Conservation (phyloP, 2,888 invertebrate species). For the Plusia festucae region DNA sequence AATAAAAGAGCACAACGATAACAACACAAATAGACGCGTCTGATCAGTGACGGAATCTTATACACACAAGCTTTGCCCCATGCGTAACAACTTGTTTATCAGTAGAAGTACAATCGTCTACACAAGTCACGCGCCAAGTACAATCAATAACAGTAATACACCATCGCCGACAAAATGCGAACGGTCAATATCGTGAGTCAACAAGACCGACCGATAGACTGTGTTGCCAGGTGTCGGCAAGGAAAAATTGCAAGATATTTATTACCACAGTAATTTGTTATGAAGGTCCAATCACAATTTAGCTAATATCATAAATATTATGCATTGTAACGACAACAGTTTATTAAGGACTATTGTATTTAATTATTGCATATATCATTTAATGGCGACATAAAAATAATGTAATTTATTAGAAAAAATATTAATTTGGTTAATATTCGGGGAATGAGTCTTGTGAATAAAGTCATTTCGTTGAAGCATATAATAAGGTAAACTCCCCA, state of each 20-base stretch:
- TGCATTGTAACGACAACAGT: constrained; percentile 3
- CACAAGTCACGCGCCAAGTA: constrained; percentile 86
- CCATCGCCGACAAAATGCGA: constrained; percentile 84
- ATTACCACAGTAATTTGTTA: constrained; percentile 24
- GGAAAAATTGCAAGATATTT: constrained; percentile 41
- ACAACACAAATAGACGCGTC: constrained; percentile 44
- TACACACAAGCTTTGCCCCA: constrained; percentile 58
- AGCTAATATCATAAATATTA: constrained; percentile 12
- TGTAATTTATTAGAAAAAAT: constrained; percentile 16
- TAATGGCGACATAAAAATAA: constrained; percentile 5
- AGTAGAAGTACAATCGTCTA: constrained; percentile 79
- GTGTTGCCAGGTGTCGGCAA: constrained; percentile 69
- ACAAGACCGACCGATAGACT: constrained; percentile 71
- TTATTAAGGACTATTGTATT: background rate
- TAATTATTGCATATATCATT: background rate
- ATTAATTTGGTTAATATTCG: constrained; percentile 1
- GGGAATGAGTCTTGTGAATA: constrained; percentile 23
- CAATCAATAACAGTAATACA: constrained; percentile 88
- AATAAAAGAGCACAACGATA: constrained; percentile 48
- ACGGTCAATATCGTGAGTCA: constrained; percentile 87
- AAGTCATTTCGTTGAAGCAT: constrained; percentile 45
- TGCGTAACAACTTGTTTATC: constrained; percentile 72
- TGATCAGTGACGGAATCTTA: constrained; percentile 37
- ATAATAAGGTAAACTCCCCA: constrained; percentile 66
- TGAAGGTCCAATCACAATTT: constrained; percentile 24